Base-by-base conservation (phyloP, 2,797 vertebrate genomes). In the Siniperca undulata region DNA sequence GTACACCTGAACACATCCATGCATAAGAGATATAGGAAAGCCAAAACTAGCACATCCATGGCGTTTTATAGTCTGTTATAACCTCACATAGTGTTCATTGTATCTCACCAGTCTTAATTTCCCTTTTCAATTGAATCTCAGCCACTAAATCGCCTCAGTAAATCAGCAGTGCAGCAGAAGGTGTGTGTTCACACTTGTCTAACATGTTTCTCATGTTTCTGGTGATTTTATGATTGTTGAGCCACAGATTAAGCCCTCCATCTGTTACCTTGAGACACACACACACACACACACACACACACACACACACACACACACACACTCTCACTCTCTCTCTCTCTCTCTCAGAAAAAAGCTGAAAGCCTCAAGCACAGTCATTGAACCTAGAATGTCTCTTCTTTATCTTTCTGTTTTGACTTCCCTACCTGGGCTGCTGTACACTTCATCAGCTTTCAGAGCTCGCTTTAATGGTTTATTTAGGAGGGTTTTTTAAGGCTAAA, bases 1-100 rank as follows among this genome's bases (percentile, higher is more conserved):
- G 97, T 96, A 79, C 59, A 30, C 36, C 42, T 30, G 13, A 36
- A 67, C 50, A 34, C 34, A 19, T 48, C 16, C 7, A 14, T 7
- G 4, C 30, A 48, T 0, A 46, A 27, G 5, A 38, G 7, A 58
- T 0, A 12, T 0, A 30, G 65, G 10, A 24, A 44, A 13, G 19
- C 40, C 27, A 13, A 42, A 42, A 8, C 46, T 2, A 24, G 20
- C 34, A 48, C 52, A 34, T 1, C 22, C 27, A 20, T 46, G 5
- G 4, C 16, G 6, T 20, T 30, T 61, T 22, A 14, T 5, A 24
- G 13, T 30, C 24, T 38, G 27, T 48, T 30, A 17, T 20, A 44
- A 19, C 19, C 50, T 40, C 40, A 36, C 20, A 13, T 4, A 38
- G 3, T 52, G 24, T 27, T n/a, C 4, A 24, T 10, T 4, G 13